A percentile compares a stretch with the other conserved stretches of the same genome.
phyloP scores from a whole-genome alignment of 2,888 invertebrate genomes.

The Petrophora chlorosata region DNA sequence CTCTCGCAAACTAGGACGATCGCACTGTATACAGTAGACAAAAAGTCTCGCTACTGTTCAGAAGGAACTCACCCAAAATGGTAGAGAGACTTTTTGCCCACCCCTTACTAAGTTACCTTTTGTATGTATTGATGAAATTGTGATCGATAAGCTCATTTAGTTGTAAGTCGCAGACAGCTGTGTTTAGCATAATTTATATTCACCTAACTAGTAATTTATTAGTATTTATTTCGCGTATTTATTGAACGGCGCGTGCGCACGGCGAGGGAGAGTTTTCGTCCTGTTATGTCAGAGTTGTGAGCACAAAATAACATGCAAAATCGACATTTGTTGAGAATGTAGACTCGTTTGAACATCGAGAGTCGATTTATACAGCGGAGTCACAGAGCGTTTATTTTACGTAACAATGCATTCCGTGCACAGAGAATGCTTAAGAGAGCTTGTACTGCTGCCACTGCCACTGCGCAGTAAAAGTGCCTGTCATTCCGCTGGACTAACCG shows the following conservation, averaged over 20 bases:
- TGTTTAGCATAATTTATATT: conserved; percentile 55
- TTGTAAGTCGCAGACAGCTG: conserved; percentile 57
- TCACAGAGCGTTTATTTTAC: conserved; percentile 47
- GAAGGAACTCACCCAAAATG: not conserved
- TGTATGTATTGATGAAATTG: conserved; percentile 38
- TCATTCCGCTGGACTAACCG: conserved; percentile 28
- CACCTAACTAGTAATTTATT: conserved; percentile 57
- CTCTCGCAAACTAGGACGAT: conserved; percentile 1
- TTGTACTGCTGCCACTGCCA: not conserved
- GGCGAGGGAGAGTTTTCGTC: conserved; percentile 71
- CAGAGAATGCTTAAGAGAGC: conserved; percentile 23
- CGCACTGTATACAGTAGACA: not conserved
- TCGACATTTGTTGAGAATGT: conserved; percentile 73
- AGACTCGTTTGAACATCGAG: conserved; percentile 52
- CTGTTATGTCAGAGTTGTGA: conserved; percentile 77
- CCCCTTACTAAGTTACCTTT: conserved; percentile 24
- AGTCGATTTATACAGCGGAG: conserved; percentile 38
- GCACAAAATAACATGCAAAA: conserved; percentile 77
- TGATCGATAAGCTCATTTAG: conserved; percentile 71
- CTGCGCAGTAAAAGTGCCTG: conserved; percentile 28
- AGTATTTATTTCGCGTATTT: conserved; percentile 71
- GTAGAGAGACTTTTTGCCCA: conserved; percentile 2
- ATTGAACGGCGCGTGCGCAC: conserved; percentile 61
- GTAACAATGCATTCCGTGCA: conserved; percentile 22
- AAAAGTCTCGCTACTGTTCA: conserved; percentile 9